Evolutionary conservation across 2,888 invertebrate species (phyloP), one percentile per base, ranked within the genome.

Genomic region (Dendrolimus pini): DNA sequence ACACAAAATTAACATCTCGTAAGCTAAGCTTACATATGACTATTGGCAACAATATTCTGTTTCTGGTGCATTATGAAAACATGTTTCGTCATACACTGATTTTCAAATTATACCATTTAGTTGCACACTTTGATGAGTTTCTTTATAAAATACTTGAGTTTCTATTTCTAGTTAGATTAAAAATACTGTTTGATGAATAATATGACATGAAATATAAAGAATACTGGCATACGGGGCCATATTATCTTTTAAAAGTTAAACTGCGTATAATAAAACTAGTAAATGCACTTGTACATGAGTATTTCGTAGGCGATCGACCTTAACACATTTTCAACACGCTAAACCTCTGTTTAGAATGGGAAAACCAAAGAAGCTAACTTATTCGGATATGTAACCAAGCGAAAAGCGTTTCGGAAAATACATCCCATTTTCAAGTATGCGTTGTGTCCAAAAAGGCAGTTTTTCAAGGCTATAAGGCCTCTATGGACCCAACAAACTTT

Each of bases 371-470:
- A 65, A 68, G 63, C 65, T 65, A 67, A 61, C 59, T 67, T 67
- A 66, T 66, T 72, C 66, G 63, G 70, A 69, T 75, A 76, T 69
- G 70, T 72, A 30, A 30, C 30, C 30, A 75, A 79, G 72, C 74
- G 66, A 78, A 72, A 79, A 78, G 77, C 77, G 71, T 78, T 72
- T 73, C 67, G 67, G 66, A 73, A 73, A 73, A 73, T 78, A 72
- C 71, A 70, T 71, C 66, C 61, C 62, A 53, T 62, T 55, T 54
- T 56, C 57, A 78, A 82, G 81, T 83, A 73, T 83, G 72, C 78
- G 89, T 90, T 90, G 89, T 75, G 79, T 84, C 78, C 89, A 89
- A 80, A 71, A 74, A 83, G 87, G 85, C 86, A 70, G 66, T 63
- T 57, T 62, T 61, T 54, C 62, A 58, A 30, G 30, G 30, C 30